phyloP scores from a whole-genome alignment of 2,797 vertebrate genomes.

The Kryptopterus vitreolus region DNA sequence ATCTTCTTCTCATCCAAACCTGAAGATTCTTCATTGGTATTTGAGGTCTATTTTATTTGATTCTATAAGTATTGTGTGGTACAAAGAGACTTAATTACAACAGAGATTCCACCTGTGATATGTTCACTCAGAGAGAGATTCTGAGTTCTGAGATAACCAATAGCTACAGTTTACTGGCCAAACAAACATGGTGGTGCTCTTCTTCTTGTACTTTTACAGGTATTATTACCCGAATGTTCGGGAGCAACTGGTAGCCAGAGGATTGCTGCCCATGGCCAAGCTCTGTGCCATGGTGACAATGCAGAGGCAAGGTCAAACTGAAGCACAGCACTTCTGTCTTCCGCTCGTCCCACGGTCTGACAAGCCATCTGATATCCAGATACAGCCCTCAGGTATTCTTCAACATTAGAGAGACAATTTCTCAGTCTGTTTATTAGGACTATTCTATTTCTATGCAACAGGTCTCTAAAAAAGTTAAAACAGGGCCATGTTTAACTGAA shows the following conservation, averaged over 20 bases:
- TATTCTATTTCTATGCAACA: too few species aligned
- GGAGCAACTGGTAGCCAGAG: slow-evolving; percentile 91
- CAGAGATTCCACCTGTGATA: too few species aligned
- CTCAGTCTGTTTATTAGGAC: neutral
- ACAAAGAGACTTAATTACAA: too few species aligned
- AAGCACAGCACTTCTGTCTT: slow-evolving; percentile 85
- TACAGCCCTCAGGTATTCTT: slow-evolving; percentile 78
- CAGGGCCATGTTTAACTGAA: too few species aligned
- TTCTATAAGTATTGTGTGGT: too few species aligned
- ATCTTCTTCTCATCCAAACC: too few species aligned
- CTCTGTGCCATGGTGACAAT: slow-evolving; percentile 91
- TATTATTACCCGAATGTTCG: slow-evolving; percentile 98
- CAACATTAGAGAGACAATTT: neutral
- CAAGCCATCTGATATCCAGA: slow-evolving; percentile 59
- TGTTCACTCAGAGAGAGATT: too few species aligned
- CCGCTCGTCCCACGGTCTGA: slow-evolving; percentile 79
- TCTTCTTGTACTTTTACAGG: slow-evolving; percentile 64
- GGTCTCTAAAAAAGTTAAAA: too few species aligned
- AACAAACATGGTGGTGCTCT: neutral
- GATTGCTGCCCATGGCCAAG: slow-evolving; percentile 85
- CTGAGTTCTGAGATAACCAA: too few species aligned
- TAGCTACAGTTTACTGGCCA: neutral
- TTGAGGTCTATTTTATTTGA: too few species aligned
- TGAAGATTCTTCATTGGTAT: too few species aligned
- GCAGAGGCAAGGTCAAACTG: slow-evolving; percentile 77